phyloP scores from a whole-genome alignment of 2,113 vertebrate genomes.

The Perca flavescens region DNA sequence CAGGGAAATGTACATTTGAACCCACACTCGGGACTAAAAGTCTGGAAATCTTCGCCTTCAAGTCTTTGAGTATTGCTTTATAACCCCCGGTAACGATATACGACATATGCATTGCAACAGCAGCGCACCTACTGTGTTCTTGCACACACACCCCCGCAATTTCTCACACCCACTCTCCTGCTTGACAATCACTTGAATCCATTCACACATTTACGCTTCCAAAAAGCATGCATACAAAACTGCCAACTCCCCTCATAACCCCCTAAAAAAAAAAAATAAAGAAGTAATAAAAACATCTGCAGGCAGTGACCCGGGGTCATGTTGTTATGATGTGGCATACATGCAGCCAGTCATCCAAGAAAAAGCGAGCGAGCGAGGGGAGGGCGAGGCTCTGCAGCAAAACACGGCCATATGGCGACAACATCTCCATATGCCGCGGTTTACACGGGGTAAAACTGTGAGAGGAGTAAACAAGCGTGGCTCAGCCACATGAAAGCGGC shows the following conservation, averaged over 20 bases:
- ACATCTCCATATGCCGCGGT: conserved; percentile 64
- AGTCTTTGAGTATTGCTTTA: background rate
- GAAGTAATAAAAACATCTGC: conserved; percentile 45
- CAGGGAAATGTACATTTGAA: background rate
- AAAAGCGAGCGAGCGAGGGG: background rate
- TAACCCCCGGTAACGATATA: background rate
- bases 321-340: conserved; percentile 46
- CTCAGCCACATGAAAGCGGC: conserved; percentile 46
- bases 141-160: conserved; percentile 4
- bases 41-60: background rate
- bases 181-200: background rate
- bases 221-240: no score
- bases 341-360: conserved; percentile 54
- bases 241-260: background rate
- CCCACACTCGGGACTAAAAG: background rate
- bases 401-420: conserved; percentile 71
- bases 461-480: conserved; percentile 64
- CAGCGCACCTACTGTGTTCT: background rate
- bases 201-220: background rate
- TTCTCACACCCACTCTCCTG: background rate
- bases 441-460: conserved; percentile 31
- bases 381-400: conserved; percentile 29
- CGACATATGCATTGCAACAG: background rate
- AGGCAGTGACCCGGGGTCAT: conserved; percentile 54
- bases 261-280: background rate